Evolutionary conservation across 1,140 invertebrate species (phyloP), one percentile per base, ranked within the genome.

Genomic region (Euschistus heros): DNA sequence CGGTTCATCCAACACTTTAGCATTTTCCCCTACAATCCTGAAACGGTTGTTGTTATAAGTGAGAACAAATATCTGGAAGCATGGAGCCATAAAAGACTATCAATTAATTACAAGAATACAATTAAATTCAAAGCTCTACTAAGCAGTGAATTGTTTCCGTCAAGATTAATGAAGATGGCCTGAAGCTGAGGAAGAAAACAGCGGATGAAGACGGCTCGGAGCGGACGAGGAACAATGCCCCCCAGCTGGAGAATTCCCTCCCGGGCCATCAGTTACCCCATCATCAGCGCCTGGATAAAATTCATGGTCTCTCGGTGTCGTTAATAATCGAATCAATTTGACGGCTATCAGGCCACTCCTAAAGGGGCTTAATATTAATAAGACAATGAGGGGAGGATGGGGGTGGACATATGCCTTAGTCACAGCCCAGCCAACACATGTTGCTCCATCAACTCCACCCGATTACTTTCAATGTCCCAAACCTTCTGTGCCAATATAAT

Each of bases 261-360:
- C 26, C 5, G 55, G 55, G n/a, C 26, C 55, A 27, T 33, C 55
- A 59, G 7, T 59, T 33, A 26, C 55, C 26, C 55, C 20, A 59
- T 24, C 20, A 59, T 26, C 18, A 26, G 7, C 24, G 5, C 4
- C 47, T 50, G n/a, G 47, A 22, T 20, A 22, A 22, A 50, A 50
- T 50, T 22, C 47, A 50, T 50, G 47, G 47, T 20, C n/a, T 20
- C n/a, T 17, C n/a, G 47, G n/a, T 22, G n/a, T 22, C 47, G 47
- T 50, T 50, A 50, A 50, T 50, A 50, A 50, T 50, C 47, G 47
- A 50, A 50, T 50, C 47, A 50, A 50, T 50, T 50, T 50, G 47
- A 50, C 47, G 47, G 47, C 47, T 50, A 50, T 50, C 5, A 50
- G n/a, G n/a, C n/a, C n/a, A 20, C 47, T 50, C n/a, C n/a, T 18